Base-by-base conservation (phyloP, 2,113 vertebrate genomes). In the Pelusios castaneus region DNA sequence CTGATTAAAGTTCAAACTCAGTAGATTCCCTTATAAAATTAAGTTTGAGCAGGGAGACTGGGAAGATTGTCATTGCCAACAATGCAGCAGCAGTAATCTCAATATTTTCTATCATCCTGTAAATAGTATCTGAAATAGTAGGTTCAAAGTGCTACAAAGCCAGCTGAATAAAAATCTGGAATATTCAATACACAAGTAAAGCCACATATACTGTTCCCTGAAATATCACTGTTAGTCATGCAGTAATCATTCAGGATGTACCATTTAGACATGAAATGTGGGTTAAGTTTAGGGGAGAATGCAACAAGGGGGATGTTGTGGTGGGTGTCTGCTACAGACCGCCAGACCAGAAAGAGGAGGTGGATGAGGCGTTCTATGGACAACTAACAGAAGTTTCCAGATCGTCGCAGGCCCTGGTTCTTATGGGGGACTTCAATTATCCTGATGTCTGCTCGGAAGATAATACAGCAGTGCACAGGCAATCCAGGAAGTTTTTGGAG, bases 191-290 rank as follows among this genome's bases (percentile, higher is more conserved):
- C 45, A 47, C 43, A 19, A 77, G 19, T 77, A 41, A 77, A 77
- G 24, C 73, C 14, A 43, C 19, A 10, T 77, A 43, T 43, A 45
- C 10, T 25, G 13, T 77, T 77, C 43, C 38, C 45, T 77, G 43
- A 47, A 77, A 47, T 77, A 34, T 77, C 45, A 29, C 41, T 77
- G 43, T 77, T 94, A 96, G 94, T 96, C 94, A 97, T 95, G 94
- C 96, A 91, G 94, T 80, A 87, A 94, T 95, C 91, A 95, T 96
- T 96, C 92, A 82, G 88, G 85, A 97, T 87, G 73, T 84, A 77
- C n/a, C 21, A 41, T 29, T 73, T 34, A 60, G 58, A 76, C 22
- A 79, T 51, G 80, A 83, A n/a, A n/a, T n/a, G n/a, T n/a, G n/a
- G n/a, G n/a, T n/a, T n/a, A n/a, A n/a, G n/a, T n/a, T n/a, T n/a